phyloP scores from a whole-genome alignment of 2,113 vertebrate species.

The Spermophilus dauricus region DNA sequence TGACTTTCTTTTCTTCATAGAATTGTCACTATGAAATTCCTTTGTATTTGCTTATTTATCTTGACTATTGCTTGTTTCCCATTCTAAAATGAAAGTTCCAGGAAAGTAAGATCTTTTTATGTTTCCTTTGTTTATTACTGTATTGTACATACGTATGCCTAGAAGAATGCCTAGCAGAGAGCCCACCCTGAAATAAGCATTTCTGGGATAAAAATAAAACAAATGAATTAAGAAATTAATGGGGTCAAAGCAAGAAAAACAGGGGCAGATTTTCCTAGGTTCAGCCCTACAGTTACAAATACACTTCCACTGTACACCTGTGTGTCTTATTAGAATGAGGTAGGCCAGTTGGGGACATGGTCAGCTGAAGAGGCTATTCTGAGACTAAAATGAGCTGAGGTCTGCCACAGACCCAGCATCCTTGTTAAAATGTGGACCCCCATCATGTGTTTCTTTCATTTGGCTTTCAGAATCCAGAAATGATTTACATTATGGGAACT shows the following conservation, averaged over 20 bases:
- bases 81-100: neutral
- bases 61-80: neutral
- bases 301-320: neutral
- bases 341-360: neutral
- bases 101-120: neutral
- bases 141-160: neutral
- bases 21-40: neutral
- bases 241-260: neutral
- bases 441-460: neutral
- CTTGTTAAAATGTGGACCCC: neutral
- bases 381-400: neutral
- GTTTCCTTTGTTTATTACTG: neutral
- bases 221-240: neutral
- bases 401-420: neutral
- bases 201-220: conserved; percentile 21
- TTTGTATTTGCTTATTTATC: neutral
- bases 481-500: neutral
- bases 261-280: neutral
- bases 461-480: neutral
- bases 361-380: neutral
- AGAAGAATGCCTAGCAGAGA: neutral
- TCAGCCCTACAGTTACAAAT: neutral
- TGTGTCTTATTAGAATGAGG: conserved; percentile 12
- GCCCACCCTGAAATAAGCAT: neutral
- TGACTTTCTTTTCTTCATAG: neutral